These are phyloP conservation scores for Drosophila leonis DNA, from an alignment of 2,888 invertebrate species.

Conservation along the genomic window DNA sequence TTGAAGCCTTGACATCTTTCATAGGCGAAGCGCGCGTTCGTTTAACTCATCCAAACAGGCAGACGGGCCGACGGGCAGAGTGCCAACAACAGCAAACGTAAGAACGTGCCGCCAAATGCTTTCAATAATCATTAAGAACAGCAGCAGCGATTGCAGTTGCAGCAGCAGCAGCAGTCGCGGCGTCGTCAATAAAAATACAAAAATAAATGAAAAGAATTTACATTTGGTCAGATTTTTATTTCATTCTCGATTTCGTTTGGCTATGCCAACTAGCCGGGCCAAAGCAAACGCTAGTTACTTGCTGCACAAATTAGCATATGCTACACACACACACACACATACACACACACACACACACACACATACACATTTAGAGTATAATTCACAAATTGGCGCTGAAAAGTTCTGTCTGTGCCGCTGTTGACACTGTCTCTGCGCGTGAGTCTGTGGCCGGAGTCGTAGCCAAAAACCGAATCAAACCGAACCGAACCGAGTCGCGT, in stretches of 20 bases:
- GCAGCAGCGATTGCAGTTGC: neutral
- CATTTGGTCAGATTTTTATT: constrained; percentile 67
- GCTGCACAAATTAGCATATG: constrained; percentile 47
- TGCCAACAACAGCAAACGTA: neutral
- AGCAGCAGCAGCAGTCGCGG: constrained; percentile 2
- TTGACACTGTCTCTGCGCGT: constrained; percentile 20
- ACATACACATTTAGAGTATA: neutral
- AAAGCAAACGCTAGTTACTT: constrained; percentile 15
- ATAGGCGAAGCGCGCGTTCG: constrained; percentile 74
- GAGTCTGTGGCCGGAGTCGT: constrained; percentile 6
- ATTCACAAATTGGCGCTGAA: constrained; percentile 23
- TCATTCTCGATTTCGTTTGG: constrained; percentile 63
- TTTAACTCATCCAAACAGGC: constrained; percentile 74
- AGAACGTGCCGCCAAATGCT: constrained; percentile 39
- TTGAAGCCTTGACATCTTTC: constrained; percentile 81
- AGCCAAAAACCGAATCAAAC: constrained; percentile 21
- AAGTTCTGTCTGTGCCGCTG: constrained; percentile 42
- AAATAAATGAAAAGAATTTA: constrained; percentile 58
- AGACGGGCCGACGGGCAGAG: constrained; percentile 1
- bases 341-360: constrained; percentile 5
- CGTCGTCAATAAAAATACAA: constrained; percentile 46
- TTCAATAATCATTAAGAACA: constrained; percentile 33
- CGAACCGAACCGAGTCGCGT: constrained; percentile 12
- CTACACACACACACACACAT: constrained; percentile 6
- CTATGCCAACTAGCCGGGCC: constrained; percentile 11